Evolutionary conservation across 2,797 vertebrate species (phyloP).

Genomic region (Lateolabrax maculatus): DNA sequence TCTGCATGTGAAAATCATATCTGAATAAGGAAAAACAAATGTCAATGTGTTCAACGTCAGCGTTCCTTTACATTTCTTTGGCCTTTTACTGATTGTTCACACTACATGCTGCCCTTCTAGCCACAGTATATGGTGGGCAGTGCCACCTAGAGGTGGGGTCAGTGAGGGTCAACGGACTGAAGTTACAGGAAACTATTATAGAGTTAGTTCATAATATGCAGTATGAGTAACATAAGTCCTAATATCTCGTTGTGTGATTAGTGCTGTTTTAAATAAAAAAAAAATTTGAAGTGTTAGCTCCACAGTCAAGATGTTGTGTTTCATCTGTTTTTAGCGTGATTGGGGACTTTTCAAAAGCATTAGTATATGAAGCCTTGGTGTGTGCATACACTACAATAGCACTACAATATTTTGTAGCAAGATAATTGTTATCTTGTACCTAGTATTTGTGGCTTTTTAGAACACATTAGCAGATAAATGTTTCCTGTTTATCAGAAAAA

Average conservation of each 20-base stretch:
- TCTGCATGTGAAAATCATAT: neutral
- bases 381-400: neutral
- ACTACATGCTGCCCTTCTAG: conserved; percentile 6
- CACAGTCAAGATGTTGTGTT: neutral
- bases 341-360: neutral
- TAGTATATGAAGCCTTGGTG: neutral
- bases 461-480: neutral
- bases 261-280: neutral
- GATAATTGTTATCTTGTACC: neutral
- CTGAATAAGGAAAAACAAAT: neutral
- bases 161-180: conserved; percentile 62
- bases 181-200: neutral
- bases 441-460: neutral
- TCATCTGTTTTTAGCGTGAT: neutral
- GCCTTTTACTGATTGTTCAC: neutral
- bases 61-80: neutral
- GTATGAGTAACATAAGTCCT: neutral
- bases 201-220: neutral
- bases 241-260: neutral
- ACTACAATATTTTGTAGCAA: neutral
- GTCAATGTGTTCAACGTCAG: neutral
- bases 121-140: conserved; percentile 57
- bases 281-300: neutral
- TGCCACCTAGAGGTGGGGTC: conserved; percentile 79
- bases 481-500: neutral